Percentiles rank a stretch among this genome's conserved stretches.
These are phyloP conservation scores for Rotaria macrura DNA, from an alignment of 2,888 invertebrate species.

Conservation along the genomic window DNA sequence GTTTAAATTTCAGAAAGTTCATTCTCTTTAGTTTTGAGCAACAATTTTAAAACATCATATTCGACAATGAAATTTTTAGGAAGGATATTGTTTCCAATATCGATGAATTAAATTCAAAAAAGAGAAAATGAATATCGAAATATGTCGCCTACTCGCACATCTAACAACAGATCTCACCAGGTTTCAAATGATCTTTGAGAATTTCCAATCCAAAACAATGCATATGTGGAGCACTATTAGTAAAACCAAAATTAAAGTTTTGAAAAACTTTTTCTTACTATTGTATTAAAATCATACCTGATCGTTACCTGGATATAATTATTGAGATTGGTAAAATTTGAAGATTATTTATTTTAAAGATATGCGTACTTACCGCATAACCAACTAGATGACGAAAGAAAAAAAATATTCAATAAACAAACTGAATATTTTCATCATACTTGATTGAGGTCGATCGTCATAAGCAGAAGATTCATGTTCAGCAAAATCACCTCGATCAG, in stretches of 20 bases:
- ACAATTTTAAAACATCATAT: too few species aligned
- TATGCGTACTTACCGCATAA: neutral
- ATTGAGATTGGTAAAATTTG: neutral
- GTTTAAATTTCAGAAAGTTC: too few species aligned
- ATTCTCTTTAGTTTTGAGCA: too few species aligned
- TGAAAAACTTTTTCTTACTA: neutral
- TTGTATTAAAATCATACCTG: neutral
- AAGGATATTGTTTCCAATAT: too few species aligned
- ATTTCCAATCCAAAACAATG: conserved; percentile 50
- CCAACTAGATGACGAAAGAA: neutral
- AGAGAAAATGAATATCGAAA: too few species aligned
- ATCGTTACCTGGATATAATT: neutral
- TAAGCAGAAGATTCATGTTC: neutral
- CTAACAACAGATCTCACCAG: too few species aligned
- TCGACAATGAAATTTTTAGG: too few species aligned
- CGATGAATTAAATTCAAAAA: too few species aligned
- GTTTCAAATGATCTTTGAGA: conserved; percentile 44
- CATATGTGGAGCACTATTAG: conserved; percentile 28
- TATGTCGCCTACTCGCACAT: too few species aligned
- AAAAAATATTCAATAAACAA: neutral
- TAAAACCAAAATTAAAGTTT: too few species aligned
- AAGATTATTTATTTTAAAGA: neutral
- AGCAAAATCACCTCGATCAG: conserved; percentile 44
- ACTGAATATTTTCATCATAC: neutral
- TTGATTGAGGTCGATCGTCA: conserved; percentile 28